These are phyloP conservation scores for Anastatus disparis DNA, from an alignment of 1,140 invertebrate genomes.

Conservation along the genomic window DNA sequence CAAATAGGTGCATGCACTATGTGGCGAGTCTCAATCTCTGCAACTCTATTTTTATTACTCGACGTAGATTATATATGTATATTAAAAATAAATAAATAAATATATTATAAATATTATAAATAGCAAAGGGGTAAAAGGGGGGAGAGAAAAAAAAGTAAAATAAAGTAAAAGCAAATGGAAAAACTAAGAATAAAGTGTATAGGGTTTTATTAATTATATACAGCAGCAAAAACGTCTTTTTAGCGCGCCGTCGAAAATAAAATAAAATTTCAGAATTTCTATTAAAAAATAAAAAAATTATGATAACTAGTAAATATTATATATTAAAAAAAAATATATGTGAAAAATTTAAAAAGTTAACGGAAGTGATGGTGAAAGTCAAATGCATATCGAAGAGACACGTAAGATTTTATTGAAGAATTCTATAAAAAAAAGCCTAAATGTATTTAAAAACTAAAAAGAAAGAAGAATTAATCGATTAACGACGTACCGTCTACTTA, in stretches of 20 bases:
- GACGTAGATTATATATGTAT: slow-evolving; percentile 47
- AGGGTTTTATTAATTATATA: slow-evolving; percentile 32
- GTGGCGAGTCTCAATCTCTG: slow-evolving; percentile 64
- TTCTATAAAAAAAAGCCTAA: slow-evolving; percentile 26
- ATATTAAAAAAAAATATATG: not conserved
- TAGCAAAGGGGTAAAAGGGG: no score
- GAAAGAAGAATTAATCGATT: slow-evolving; percentile 17
- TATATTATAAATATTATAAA: not conserved
- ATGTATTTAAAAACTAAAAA: no score
- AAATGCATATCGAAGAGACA: slow-evolving; percentile 38
- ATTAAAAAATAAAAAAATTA: slow-evolving; percentile 11
- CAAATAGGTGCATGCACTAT: slow-evolving; percentile 61
- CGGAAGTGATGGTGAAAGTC: slow-evolving; percentile 31
- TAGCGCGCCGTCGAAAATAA: not conserved
- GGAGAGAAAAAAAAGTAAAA: no score
- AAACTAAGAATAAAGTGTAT: slow-evolving; percentile 7
- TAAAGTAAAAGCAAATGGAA: not conserved
- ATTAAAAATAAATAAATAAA: slow-evolving; percentile 7
- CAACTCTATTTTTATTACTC: slow-evolving; percentile 69
- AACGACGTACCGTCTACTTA: not conserved
- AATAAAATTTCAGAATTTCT: slow-evolving; percentile 32
- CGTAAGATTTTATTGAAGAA: slow-evolving; percentile 28
- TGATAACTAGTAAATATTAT: not conserved
- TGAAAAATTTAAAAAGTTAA: no score
- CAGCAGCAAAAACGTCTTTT: slow-evolving; percentile 22